Base-by-base conservation (phyloP, 2,888 invertebrate species). In the Tridacna crocea region DNA sequence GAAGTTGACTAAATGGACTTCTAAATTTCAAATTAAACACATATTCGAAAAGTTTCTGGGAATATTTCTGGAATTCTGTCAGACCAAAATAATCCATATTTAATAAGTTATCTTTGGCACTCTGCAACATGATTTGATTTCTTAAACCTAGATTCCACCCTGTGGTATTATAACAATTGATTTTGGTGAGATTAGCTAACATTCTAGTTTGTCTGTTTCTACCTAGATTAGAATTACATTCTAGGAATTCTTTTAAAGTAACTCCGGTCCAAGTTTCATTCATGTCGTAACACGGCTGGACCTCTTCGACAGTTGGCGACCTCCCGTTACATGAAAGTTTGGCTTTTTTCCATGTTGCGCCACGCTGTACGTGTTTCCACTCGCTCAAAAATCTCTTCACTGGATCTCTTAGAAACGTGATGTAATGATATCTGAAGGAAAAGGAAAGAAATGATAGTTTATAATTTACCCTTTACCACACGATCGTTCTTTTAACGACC, bases 31-130 rank as follows among this genome's bases (percentile, higher is more conserved):
- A 77, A 51, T 90, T 81, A 84, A 94, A 94, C 8, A 93, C 93
- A 61, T 91, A 82, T 83, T 94, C 93, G 87, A 94, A 94, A n/a
- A 94, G 84, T 72, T 88, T 90, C 87, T 95, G 95, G 13, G 95
- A 92, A 58, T 93, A 92, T 19, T 97, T 97, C 95, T 99, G 99
- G 95, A 96, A 96, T 95, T 99, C 99, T 12, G 99, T 98, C 86
- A 99, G 96, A 87, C 99, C 99, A 95, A 99, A 99, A 95, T 98
- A 99, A 76, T 99, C 97, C 98, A 99, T 98, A 63, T 92, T 97
- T 84, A 97, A 97, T 80, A 99, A 95, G 95, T 99, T 99, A 88
- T 97, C 96, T 95, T 99, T 99, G 76, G 99, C 99, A 92, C 98
- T 99, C 55, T 97, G 97, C 86, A 99, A 95, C 96, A 99, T 96